Percentiles rank a stretch among this genome's conserved stretches.
phyloP scores from a whole-genome alignment of 2,888 invertebrate genomes.

The Poecilobothrus nobilitatus region DNA sequence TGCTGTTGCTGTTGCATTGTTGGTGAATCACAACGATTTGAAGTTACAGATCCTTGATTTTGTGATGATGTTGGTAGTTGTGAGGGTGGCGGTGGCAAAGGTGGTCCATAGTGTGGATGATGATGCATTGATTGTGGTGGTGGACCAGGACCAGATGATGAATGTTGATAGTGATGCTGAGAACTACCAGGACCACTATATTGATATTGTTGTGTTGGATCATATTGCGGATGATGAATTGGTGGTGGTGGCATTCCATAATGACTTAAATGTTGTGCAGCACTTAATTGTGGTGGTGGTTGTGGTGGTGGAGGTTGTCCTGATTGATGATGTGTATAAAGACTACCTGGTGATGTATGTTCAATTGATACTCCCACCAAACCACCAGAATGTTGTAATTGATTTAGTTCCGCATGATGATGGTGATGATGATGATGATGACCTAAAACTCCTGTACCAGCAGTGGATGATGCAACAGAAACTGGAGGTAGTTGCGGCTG shows the following conservation, averaged over 20 bases:
- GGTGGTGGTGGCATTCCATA: conserved; percentile 14
- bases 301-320: conserved; percentile 26
- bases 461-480: conserved; percentile 26
- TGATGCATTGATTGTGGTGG: conserved; percentile 3
- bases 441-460: conserved; percentile 16
- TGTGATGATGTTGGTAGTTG: conserved; percentile 10
- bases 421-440: conserved; percentile 21
- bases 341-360: conserved; percentile 33
- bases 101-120: conserved; percentile 13
- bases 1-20: conserved; percentile 12
- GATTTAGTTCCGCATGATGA: conserved; percentile 15
- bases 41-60: background rate
- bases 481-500: conserved; percentile 24
- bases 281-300: conserved; percentile 7
- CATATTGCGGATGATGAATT: conserved; percentile 26
- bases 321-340: conserved; percentile 24
- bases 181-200: background rate
- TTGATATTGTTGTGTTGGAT: conserved; percentile 20
- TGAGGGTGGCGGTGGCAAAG: background rate
- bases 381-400: conserved; percentile 24
- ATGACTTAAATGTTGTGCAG: background rate
- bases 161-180: background rate
- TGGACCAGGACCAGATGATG: background rate
- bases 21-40: conserved; percentile 21
- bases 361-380: conserved; percentile 36